Conservation (phyloP, 2,888 invertebrate species). For the Macrosiphum euphorbiae region DNA sequence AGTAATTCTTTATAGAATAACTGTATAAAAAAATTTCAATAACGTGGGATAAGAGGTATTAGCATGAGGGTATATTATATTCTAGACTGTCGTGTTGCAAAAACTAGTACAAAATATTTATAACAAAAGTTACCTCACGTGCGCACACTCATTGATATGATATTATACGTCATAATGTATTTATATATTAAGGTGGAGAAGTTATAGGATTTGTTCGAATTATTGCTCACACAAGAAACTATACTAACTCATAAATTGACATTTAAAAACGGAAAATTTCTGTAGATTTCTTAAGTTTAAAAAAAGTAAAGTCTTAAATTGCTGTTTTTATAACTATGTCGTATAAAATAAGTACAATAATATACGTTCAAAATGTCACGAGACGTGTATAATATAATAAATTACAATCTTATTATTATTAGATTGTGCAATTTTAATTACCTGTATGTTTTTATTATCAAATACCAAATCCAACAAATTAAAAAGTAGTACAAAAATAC, state of each 20-base stretch:
- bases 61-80: too few species aligned
- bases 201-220: neutral
- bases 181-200: conserved; percentile 6
- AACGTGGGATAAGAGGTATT: too few species aligned
- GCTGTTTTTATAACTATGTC: neutral
- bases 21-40: too few species aligned
- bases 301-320: neutral
- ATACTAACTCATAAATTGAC: neutral
- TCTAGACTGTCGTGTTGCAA: neutral
- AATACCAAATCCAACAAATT: neutral
- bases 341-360: neutral
- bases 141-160: neutral
- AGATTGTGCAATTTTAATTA: neutral
- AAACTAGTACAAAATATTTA: conserved; percentile 36
- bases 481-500: neutral
- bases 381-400: neutral
- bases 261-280: neutral
- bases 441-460: neutral
- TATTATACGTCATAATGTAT: neutral
- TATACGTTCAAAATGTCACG: neutral
- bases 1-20: too few species aligned
- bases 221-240: neutral
- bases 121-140: conserved; percentile 40
- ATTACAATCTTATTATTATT: neutral
- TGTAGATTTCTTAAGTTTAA: neutral